phyloP scores from a whole-genome alignment of 2,797 vertebrate species.

The Acipenser ruthenus region DNA sequence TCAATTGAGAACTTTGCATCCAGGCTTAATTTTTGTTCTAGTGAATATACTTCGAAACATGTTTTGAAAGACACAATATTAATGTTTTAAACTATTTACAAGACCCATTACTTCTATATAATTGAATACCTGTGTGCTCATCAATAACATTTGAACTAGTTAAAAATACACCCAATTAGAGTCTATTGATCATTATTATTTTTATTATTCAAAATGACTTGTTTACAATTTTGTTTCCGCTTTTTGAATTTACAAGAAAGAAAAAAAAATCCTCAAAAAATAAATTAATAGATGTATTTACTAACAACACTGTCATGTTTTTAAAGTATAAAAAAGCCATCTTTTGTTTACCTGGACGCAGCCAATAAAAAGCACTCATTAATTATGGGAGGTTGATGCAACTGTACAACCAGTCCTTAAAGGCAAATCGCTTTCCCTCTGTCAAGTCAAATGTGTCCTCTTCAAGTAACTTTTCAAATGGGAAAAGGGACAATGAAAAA shows the following conservation, averaged over 20 bases:
- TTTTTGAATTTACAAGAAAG: slow-evolving; percentile 23
- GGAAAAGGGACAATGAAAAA: slow-evolving; percentile 51
- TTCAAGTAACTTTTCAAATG: slow-evolving; percentile 32
- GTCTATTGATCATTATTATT: no score
- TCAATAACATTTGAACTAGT: no score
- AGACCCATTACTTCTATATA: no score
- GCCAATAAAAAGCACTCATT: slow-evolving; percentile 35
- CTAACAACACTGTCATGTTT: slow-evolving; percentile 33
- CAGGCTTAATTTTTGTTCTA: no score
- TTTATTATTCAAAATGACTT: no score
- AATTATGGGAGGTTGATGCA: slow-evolving; percentile 58
- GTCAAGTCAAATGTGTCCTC: slow-evolving; percentile 23
- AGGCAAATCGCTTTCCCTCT: slow-evolving; percentile 35
- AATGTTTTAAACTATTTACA: no score
- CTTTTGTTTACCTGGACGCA: slow-evolving; percentile 10
- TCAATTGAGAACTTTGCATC: slow-evolving; percentile 16
- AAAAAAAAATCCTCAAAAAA: slow-evolving; percentile 49
- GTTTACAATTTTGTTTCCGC: slow-evolving; percentile 16
- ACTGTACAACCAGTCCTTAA: slow-evolving; percentile 45
- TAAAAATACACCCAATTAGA: no score
- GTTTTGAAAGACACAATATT: no score
- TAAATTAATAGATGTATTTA: slow-evolving; percentile 45
- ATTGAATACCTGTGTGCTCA: no score
- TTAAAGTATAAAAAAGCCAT: slow-evolving; percentile 7
- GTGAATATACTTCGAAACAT: no score